These are phyloP conservation scores for Psittacula cyanocephala DNA, from an alignment of 2,113 vertebrate species.

Conservation along the genomic window DNA sequence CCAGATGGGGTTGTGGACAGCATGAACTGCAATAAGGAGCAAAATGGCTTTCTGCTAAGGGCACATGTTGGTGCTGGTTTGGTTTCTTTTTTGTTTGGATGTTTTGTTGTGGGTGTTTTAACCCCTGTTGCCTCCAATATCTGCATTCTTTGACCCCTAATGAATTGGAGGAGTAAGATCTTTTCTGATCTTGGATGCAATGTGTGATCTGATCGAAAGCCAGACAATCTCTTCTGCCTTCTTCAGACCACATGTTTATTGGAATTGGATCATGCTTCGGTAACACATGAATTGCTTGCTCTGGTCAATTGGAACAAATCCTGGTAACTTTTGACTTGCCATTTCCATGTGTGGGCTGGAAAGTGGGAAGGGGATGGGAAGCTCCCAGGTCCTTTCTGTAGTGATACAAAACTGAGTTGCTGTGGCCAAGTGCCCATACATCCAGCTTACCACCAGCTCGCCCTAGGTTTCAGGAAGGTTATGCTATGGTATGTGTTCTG, in stretches of 20 bases:
- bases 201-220: not conserved
- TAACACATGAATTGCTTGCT: not conserved
- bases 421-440: not conserved
- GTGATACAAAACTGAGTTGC: not conserved
- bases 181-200: not conserved
- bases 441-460: not conserved
- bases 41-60: not conserved
- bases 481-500: accelerated
- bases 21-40: not conserved
- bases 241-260: not conserved
- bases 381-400: not conserved
- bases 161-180: not conserved
- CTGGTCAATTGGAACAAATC: not conserved
- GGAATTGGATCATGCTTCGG: not conserved
- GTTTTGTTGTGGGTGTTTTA: not conserved
- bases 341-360: not conserved
- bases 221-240: not conserved
- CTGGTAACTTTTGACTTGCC: not conserved
- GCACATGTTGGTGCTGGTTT: accelerated
- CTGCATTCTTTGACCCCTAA: not conserved
- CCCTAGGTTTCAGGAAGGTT: not conserved
- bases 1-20: not conserved
- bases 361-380: not conserved
- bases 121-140: not conserved
- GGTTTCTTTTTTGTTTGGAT: not conserved